Conservation (phyloP, 1,140 invertebrate genomes). For the Meloidogyne hapla region DNA sequence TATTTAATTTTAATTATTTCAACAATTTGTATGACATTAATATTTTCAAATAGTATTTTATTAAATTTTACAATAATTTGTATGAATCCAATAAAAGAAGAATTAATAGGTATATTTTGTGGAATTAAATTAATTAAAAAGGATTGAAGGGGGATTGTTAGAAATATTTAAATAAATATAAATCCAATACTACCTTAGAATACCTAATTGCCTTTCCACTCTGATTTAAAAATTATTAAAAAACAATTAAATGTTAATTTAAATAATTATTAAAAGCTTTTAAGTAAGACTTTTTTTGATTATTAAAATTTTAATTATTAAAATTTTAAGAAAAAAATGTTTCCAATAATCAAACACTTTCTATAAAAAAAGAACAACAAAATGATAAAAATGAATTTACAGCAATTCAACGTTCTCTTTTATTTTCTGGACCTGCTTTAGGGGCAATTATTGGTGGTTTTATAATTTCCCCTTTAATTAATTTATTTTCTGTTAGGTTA, state of each 20-base stretch:
- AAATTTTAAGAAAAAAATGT: not conserved
- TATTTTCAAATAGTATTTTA: slow-evolving; percentile 6
- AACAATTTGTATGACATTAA: not conserved
- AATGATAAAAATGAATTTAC: not conserved
- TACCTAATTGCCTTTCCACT: no score
- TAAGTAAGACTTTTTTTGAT: no score
- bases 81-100: not conserved
- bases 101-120: no score
- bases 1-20: slow-evolving; percentile 2
- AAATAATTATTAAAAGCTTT: no score
- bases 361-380: not conserved
- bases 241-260: no score
- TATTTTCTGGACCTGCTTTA: not conserved
- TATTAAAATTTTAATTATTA: not conserved
- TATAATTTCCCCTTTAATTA: not conserved
- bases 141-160: not conserved
- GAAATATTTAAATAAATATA: no score
- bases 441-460: slow-evolving; percentile 6
- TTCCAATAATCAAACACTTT: not conserved
- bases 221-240: no score
- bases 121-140: no score
- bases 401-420: not conserved
- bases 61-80: slow-evolving; percentile 6
- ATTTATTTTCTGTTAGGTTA: slow-evolving; percentile 8
- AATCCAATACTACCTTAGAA: no score